Evolutionary conservation across 2,888 invertebrate species (phyloP).

Genomic region (Meiosimyza decipiens): DNA sequence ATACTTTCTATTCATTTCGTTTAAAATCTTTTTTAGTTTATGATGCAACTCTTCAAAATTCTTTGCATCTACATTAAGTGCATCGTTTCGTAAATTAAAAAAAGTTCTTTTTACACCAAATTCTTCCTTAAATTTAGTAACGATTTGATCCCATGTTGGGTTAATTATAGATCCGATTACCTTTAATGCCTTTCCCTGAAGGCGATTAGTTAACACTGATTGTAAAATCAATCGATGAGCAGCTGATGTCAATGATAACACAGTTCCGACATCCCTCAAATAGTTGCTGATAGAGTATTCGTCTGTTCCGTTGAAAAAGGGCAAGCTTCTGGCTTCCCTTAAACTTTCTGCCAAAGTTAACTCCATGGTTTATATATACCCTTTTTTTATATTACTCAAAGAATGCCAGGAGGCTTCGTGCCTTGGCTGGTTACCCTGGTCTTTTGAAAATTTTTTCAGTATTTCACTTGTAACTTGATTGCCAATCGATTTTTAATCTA

Average conservation of each 20-base stretch:
- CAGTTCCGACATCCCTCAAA: slow-evolving; percentile 13
- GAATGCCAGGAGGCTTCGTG: background rate
- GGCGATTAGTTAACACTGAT: slow-evolving; percentile 11
- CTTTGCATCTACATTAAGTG: slow-evolving; percentile 33
- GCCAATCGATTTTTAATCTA: too few relatives aligned
- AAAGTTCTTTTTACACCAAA: slow-evolving; percentile 39
- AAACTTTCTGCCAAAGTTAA: slow-evolving; percentile 16
- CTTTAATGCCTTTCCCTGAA: slow-evolving; percentile 26
- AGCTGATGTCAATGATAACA: slow-evolving; percentile 12
- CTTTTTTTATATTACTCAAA: background rate
- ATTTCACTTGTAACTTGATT: too few relatives aligned
- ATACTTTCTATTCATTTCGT: slow-evolving; percentile 38
- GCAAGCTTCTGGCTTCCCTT: slow-evolving; percentile 31
- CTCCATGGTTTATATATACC: slow-evolving; percentile 10
- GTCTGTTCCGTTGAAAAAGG: slow-evolving; percentile 29
- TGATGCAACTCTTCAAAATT: slow-evolving; percentile 36
- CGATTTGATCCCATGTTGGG: slow-evolving; percentile 36
- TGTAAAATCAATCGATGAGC: slow-evolving; percentile 14
- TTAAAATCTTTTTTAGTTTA: slow-evolving; percentile 31
- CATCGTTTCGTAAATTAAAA: slow-evolving; percentile 37
- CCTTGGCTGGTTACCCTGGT: too few relatives aligned
- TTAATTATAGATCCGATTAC: slow-evolving; percentile 24
- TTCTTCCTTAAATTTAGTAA: slow-evolving; percentile 36
- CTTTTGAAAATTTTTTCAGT: too few relatives aligned
- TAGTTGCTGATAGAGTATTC: slow-evolving; percentile 28